phyloP scores from a whole-genome alignment of 2,113 vertebrate genomes.

The Ptychochromis oligacanthus region DNA sequence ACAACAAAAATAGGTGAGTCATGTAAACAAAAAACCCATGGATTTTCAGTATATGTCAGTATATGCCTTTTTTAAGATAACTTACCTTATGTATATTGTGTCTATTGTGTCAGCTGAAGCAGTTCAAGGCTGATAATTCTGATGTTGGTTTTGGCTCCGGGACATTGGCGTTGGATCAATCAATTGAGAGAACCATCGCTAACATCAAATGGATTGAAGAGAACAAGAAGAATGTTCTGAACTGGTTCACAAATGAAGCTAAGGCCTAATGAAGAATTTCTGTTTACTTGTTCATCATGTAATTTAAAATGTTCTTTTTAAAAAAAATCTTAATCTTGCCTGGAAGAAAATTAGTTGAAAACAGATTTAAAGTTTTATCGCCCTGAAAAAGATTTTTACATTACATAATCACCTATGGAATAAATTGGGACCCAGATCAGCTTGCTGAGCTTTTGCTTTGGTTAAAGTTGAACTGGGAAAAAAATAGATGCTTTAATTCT shows the following conservation, averaged over 20 bases:
- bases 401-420: background rate
- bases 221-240: conserved; percentile 71
- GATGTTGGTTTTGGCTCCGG: conserved; percentile 88
- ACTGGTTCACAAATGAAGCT: conserved; percentile 76
- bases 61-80: background rate
- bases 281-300: background rate
- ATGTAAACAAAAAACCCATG: background rate
- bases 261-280: background rate
- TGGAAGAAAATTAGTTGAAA: background rate
- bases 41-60: background rate
- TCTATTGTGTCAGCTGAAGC: conserved; percentile 80
- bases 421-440: background rate
- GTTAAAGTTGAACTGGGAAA: background rate
- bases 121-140: conserved; percentile 84
- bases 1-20: background rate
- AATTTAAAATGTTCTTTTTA: background rate
- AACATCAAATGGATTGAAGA: conserved; percentile 90
- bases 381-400: background rate
- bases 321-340: background rate
- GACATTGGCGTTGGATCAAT: conserved; percentile 88
- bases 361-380: background rate
- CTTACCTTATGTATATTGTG: background rate
- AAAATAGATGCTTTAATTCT: background rate
- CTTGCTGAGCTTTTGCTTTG: background rate
- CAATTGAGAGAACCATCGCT: conserved; percentile 86